Base-by-base conservation (phyloP, 2,888 invertebrate species). In the Ellobium chinense region DNA sequence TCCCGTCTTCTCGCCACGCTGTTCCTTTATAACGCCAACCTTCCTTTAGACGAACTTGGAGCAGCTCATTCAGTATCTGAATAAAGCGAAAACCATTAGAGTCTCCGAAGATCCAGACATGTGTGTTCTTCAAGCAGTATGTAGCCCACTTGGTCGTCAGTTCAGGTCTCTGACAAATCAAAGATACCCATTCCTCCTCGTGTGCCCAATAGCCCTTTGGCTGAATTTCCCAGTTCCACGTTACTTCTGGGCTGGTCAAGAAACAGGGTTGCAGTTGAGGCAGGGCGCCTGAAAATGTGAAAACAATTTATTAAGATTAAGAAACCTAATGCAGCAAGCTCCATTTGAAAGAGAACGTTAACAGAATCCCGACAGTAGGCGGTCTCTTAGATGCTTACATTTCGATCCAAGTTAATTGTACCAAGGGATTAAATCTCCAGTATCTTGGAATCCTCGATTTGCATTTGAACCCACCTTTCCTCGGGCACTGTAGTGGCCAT, bases 61-160 rank as follows among this genome's bases (percentile, higher is more conserved):
- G n/a, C n/a, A n/a, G n/a, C n/a, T n/a, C n/a, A n/a, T n/a, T n/a
- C 46, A 46, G 18, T 7, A 7, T 46, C 7, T 54, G 1, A 46
- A 21, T 31, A 14, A 70, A n/a, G 1, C 31, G n/a, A 21, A 46
- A 2, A 36, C 70, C 78, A n/a, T 78, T 78, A 31, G 78, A 78
- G 34, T 78, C 78, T 54, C 78, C 78, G 54, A 70, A 60, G 7
- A 78, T 46, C 70, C 69, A 70, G 1, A 78, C 63, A 9, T 18
- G 39, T 7, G 78, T 46, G 34, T 78, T 62, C 24, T 54, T 29
- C 14, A 78, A 34, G 70, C 78, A 78, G 2, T 29, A 36, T 46
- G 4, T 27, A 14, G 36, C 31, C 78, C 70, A 62, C 18, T 36
- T 7, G 12, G 58, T 7, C 2, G 69, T 60, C n/a, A 70, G 4